Base-by-base conservation (phyloP, 2,113 vertebrate species). In the Anoura caudifer region DNA sequence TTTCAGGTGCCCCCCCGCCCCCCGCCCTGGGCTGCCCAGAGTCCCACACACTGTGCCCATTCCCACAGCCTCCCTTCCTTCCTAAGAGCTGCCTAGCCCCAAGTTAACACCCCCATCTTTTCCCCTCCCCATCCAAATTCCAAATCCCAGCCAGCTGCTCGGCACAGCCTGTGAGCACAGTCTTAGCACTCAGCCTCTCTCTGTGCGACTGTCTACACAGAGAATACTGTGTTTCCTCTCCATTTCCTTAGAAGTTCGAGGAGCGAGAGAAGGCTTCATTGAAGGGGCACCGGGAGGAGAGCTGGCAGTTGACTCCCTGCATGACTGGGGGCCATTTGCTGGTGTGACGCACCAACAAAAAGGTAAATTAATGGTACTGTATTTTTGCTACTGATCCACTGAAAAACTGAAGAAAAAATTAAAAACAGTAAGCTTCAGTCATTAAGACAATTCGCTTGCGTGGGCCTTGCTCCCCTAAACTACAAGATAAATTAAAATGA, bases 401-500 rank as follows among this genome's bases (percentile, higher is more conserved):
- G 70, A 87, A 88, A 85, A 90, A 47, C 36, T n/a, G 52, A 31
- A 69, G n/a, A 41, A 20, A 69, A 50, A 82, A 5, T 4, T 91
- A 50, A 92, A 92, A 76, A 89, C 24, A 87, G 26, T 70, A 89
- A 94, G 26, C 14, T 70, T 96, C 69, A 76, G 33, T 81, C 88
- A 72, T 83, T 63, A 90, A 91, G 69, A 86, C 31, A 83, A 73
- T 73, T 90, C 22, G 72, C 43, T 81, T 84, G 45, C 50, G 8
- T 76, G 45, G 91, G n/a, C 43, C 33, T 56, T 59, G 85, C 11
- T 87, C 38, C 45, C 67, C 28, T 84, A n/a, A 92, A 96, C n/a
- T 73, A 47, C 19, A 95, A 95, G 80, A 90, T 65, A 83, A 85
- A 83, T 59, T 77, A 86, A 94, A 96, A 93, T 38, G 52, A 91